Conservation (phyloP, 2,797 vertebrate genomes). For the Acipenser transmontanus region DNA sequence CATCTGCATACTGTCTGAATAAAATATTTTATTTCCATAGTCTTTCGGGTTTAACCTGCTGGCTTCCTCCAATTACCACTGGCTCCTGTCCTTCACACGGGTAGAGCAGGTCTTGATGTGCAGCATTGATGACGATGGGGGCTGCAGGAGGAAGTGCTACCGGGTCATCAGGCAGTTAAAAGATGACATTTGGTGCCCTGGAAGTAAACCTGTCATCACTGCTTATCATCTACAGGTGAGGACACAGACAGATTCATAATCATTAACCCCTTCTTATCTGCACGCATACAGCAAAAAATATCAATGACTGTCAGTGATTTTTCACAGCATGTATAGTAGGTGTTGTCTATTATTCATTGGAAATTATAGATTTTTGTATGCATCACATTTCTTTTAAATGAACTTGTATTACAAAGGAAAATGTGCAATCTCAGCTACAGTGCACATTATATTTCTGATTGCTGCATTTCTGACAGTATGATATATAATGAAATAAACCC, state of each 20-base stretch:
- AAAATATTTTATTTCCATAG: constrained; percentile 35
- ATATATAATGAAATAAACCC: too few relatives aligned
- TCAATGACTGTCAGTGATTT: too few relatives aligned
- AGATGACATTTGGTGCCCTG: constrained; percentile 74
- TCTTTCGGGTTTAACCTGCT: constrained; percentile 71
- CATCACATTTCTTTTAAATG: not conserved
- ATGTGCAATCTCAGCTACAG: too few relatives aligned
- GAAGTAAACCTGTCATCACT: constrained; percentile 65
- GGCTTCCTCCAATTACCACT: constrained; percentile 71
- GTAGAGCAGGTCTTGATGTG: constrained; percentile 65
- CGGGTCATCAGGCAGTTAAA: constrained; percentile 67
- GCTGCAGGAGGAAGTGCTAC: constrained; percentile 65
- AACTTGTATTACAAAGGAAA: too few relatives aligned
- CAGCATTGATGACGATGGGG: constrained; percentile 69
- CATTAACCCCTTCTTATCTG: too few relatives aligned
- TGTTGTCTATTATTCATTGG: not conserved
- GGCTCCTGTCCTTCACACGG: constrained; percentile 68
- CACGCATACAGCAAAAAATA: too few relatives aligned
- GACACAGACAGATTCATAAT: too few relatives aligned
- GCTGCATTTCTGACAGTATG: too few relatives aligned
- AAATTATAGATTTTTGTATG: not conserved
- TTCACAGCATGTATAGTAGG: too few relatives aligned
- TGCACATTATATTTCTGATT: too few relatives aligned
- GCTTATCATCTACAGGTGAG: constrained; percentile 71
- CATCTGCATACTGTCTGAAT: not conserved